Conservation (phyloP, 2,888 invertebrate genomes). For the Drosophila subsilvestris region DNA sequence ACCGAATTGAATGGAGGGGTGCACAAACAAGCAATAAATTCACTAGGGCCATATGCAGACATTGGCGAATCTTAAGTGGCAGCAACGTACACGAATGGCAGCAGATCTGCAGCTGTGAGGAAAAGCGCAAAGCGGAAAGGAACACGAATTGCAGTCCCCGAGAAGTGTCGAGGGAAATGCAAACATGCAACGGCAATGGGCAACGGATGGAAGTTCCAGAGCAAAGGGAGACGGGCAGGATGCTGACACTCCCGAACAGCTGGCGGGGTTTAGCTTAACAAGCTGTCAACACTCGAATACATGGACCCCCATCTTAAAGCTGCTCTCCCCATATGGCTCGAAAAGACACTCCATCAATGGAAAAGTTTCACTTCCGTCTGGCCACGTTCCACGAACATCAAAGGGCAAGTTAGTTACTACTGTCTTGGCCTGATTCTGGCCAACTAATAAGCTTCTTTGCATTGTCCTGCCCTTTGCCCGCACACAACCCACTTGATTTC, state of each 20-base stretch:
- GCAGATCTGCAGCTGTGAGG: conserved; percentile 16
- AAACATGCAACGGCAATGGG: conserved; percentile 43
- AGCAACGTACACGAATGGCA: conserved; percentile 11
- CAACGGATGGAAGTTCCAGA: not conserved
- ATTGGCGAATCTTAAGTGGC: conserved; percentile 41
- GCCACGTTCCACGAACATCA: conserved; percentile 34
- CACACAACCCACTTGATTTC: conserved; percentile 44
- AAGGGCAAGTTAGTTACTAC: conserved; percentile 32
- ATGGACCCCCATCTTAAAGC: not conserved
- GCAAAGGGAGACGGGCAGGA: not conserved
- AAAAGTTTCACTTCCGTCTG: conserved; percentile 7
- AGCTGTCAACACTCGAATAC: conserved; percentile 8
- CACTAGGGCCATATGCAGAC: conserved; percentile 41
- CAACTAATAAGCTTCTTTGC: conserved; percentile 37
- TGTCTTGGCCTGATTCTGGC: not conserved
- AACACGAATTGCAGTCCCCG: conserved; percentile 11
- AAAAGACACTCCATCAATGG: conserved; percentile 17
- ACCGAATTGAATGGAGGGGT: conserved; percentile 71
- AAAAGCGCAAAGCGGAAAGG: not conserved
- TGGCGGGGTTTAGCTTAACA: conserved; percentile 20
- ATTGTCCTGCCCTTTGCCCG: conserved; percentile 13
- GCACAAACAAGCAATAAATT: conserved; percentile 58
- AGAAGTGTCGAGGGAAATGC: conserved; percentile 30
- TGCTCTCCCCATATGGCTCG: not conserved
- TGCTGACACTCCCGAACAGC: conserved; percentile 18